Base-by-base conservation (phyloP, 1,140 invertebrate genomes). In the Melanaphis sacchari region DNA sequence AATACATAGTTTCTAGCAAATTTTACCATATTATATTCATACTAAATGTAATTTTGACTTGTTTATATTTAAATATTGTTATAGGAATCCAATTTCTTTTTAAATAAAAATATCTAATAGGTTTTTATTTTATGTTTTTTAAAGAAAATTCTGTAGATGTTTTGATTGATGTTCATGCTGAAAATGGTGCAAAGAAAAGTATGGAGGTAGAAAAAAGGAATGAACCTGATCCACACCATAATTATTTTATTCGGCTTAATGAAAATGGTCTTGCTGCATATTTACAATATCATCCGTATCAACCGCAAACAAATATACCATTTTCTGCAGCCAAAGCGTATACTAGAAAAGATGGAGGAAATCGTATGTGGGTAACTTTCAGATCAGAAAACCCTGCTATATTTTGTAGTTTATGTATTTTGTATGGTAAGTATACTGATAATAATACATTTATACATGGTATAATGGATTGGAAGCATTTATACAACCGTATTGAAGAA, bases 401-500 rank as follows among this genome's bases (percentile, higher is more conserved):
- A 82, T 41, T 82, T 82, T 40, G 81, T 82, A 82, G 81, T 82
- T 40, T 82, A 40, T 82, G 81, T 82, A 38, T 82, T 40, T 40
- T 40, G 24, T 82, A 82, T 82, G 38, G 81, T 40, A 82, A 82
- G 38, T 82, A 40, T 38, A 82, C 81, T 82, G 81, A 82, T 40
- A 82, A 40, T 40, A 82, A 82, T 82, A 82, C 36, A 88, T 88
- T 88, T 88, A 88, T 49, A 8, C 31, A n/a, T 46, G 43, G 43
- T 7, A 36, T 88, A 46, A 88, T 26, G 24, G 85, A 88, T 88
- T 88, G 85, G 85, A 43, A 49, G 41, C 85, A 88, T 88, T 46
- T 88, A n/a, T 88, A 88, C 43, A 43, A 49, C 41, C 43, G 85
- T 46, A 88, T 88, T 49, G 46, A 89, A 41, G n/a, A 84, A 84